Evolutionary conservation across 2,888 invertebrate species (phyloP).

Genomic region (Listrodromus nycthemerus): DNA sequence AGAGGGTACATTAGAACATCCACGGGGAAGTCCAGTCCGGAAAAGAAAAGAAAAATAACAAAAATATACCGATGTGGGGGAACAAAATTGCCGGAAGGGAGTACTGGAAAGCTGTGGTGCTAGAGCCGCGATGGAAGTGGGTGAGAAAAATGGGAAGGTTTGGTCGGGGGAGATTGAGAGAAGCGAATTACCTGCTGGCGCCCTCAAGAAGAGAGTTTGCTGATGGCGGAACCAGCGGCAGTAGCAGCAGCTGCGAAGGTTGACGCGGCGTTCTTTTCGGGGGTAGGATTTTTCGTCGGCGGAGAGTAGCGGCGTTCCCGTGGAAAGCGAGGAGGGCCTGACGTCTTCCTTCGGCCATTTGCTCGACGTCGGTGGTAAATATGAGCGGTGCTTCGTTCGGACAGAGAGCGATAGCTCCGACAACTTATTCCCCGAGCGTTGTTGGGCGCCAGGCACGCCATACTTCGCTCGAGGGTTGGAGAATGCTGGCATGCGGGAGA

Average conservation of each 20-base stretch:
- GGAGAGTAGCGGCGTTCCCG: constrained; percentile 1
- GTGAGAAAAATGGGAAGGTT: constrained; percentile 64
- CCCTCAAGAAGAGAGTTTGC: constrained; percentile 27
- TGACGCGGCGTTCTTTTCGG: constrained; percentile 60
- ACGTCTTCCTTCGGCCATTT: constrained; percentile 71
- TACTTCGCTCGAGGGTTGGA: constrained; percentile 66
- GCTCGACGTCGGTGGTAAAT: constrained; percentile 80
- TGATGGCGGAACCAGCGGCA: constrained; percentile 14
- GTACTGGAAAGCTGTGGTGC: constrained; percentile 13
- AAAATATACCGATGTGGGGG: neutral
- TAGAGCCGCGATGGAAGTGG: constrained; percentile 53
- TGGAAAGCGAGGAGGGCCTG: neutral
- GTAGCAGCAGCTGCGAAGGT: constrained; percentile 53
- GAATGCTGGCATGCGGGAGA: constrained; percentile 37
- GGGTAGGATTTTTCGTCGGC: constrained; percentile 31
- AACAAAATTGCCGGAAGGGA: constrained; percentile 44
- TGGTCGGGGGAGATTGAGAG: constrained; percentile 61
- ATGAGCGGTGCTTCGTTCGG: constrained; percentile 81
- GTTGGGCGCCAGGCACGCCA: constrained; percentile 59
- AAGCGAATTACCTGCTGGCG: constrained; percentile 64
- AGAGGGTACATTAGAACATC: neutral
- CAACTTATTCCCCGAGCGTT: constrained; percentile 78
- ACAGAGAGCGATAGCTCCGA: constrained; percentile 81
- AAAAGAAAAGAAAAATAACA: neutral
- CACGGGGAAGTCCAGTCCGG: neutral